Base-by-base conservation (phyloP, 2,113 vertebrate genomes). In the Chaenogobius annularis region DNA sequence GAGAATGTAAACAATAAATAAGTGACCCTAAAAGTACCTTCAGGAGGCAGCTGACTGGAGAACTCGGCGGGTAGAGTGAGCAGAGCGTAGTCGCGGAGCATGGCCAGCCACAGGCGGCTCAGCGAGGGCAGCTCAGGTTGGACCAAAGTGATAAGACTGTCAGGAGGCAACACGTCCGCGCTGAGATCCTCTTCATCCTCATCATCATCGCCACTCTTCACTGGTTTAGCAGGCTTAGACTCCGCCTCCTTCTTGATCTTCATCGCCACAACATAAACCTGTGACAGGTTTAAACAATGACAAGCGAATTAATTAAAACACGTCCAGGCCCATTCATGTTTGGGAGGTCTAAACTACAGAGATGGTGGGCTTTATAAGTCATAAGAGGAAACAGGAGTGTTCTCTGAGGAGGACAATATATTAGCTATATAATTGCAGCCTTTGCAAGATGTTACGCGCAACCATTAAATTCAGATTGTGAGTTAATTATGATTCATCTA, bases 181-280 rank as follows among this genome's bases (percentile, higher is more conserved):
- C 92, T 81, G 1, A 92, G 80, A 20, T 93, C 93, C 19, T 91
- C 94, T 35, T 97, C 96, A 8, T 96, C 94, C 0, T 98, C 96
- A 0, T 96, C 96, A 1, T 97, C 96, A 13, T 93, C 88, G 70
- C 71, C 94, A 66, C 87, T 95, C 52, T 69, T 78, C 63, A 81
- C 62, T 0, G 86, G 93, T 74, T 92, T 95, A 31, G 80, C 83
- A 23, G 91, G 75, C 87, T 56, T 90, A 20, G 94, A 95, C 78
- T 97, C 96, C 0, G 96, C 96, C 90, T 98, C 97, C 67, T 96
- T 98, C 89, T 97, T 98, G 83, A 97, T 95, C 86, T 97, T 98
- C 97, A 99, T 99, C 4, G 98, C 95, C 81, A 99, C 95, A 22
- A 99, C 94, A 20, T 98, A 99, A 1, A 99, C 98, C 98, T 99